These are phyloP conservation scores for Sinocyclocheilus rhinocerous DNA, from an alignment of 2,113 vertebrate genomes.

Conservation along the genomic window DNA sequence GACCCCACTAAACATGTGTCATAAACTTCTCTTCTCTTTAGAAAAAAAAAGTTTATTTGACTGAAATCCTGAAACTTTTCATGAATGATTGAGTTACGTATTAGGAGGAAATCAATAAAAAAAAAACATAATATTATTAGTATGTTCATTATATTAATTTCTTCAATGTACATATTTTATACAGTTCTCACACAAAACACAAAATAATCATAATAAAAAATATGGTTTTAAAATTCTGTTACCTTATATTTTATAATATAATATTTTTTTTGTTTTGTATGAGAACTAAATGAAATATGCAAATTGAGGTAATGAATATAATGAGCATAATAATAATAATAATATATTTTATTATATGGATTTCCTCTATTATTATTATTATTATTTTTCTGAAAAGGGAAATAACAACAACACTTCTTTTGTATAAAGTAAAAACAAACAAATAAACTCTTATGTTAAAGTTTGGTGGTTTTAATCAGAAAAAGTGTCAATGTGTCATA, in stretches of 20 bases:
- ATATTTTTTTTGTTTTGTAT: not conserved
- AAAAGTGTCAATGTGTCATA: not conserved
- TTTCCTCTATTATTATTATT: not conserved
- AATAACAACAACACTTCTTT: not conserved
- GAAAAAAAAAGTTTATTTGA: not conserved
- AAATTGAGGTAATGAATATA: not conserved
- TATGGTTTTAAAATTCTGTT: not conserved
- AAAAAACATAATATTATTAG: too few relatives aligned
- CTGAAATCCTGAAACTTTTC: not conserved
- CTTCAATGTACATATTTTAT: too few relatives aligned
- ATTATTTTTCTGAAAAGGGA: not conserved
- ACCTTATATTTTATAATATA: not conserved
- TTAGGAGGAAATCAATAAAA: too few relatives aligned
- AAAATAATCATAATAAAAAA: too few relatives aligned
- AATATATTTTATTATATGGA: not conserved
- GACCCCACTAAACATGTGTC: too few relatives aligned
- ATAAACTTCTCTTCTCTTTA: too few relatives aligned
- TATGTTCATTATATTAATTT: too few relatives aligned
- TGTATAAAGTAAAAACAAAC: not conserved
- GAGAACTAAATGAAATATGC: not conserved
- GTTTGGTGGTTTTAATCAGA: not conserved
- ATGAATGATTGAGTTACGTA: too few relatives aligned
- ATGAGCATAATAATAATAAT: too few relatives aligned
- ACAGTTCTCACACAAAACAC: too few relatives aligned
- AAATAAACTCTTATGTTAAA: slow-evolving; percentile 1